Percentiles rank a stretch among this genome's conserved stretches.
Evolutionary conservation across 2,113 vertebrate genomes (phyloP).

Genomic region (Pygoscelis antarcticus): DNA sequence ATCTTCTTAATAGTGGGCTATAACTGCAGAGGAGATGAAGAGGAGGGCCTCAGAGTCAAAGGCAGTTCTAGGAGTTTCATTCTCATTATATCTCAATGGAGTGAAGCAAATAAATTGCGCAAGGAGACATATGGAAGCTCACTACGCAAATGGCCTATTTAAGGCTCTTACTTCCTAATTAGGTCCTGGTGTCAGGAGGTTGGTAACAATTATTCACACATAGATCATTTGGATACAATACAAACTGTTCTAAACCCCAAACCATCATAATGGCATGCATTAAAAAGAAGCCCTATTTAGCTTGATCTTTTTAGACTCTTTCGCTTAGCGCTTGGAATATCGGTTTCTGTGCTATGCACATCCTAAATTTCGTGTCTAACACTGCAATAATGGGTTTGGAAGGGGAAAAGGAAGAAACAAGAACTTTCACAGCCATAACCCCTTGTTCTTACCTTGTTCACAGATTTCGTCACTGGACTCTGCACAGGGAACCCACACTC

Average conservation of each 20-base stretch:
- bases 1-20: not conserved
- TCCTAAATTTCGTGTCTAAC: not conserved
- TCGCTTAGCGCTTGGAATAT: not conserved
- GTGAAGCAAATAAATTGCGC: constrained; percentile 44
- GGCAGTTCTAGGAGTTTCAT: constrained; percentile 13
- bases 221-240: constrained; percentile 23
- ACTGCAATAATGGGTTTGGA: not conserved
- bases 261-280: not conserved
- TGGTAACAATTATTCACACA: constrained; percentile 51
- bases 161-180: constrained; percentile 52
- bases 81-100: constrained; percentile 54
- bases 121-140: constrained; percentile 55
- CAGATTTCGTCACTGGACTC: constrained; percentile 43
- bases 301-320: not conserved
- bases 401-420: not conserved
- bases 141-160: constrained; percentile 25
- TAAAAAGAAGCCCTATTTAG: not conserved
- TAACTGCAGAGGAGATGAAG: not conserved
- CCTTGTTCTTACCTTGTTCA: constrained; percentile 59
- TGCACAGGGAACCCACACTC: constrained; percentile 56
- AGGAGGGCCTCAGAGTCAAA: constrained; percentile 18
- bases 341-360: not conserved
- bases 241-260: constrained; percentile 13
- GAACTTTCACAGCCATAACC: not conserved
- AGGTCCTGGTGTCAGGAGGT: constrained; percentile 45